Evolutionary conservation across 2,888 invertebrate genomes (phyloP).

Genomic region (Orgyia antiqua): DNA sequence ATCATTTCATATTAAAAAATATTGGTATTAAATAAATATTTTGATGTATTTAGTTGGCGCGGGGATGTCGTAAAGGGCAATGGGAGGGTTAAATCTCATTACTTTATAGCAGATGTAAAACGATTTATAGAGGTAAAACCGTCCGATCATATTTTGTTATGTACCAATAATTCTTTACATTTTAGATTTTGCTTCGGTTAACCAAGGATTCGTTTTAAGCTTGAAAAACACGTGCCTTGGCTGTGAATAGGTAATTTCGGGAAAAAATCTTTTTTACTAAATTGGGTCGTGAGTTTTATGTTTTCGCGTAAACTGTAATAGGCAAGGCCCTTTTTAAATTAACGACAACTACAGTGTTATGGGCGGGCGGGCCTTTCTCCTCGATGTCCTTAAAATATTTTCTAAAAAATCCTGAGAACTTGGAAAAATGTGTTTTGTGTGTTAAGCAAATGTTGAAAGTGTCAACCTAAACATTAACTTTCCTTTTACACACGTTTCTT

Average conservation of each 20-base stretch:
- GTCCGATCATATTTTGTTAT: conserved; percentile 65
- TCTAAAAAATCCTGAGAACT: conserved; percentile 2
- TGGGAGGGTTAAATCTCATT: conserved; percentile 72
- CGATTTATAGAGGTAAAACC: conserved; percentile 64
- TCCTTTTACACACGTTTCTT: too few relatives aligned
- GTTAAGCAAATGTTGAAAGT: not conserved
- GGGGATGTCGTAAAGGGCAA: conserved; percentile 63
- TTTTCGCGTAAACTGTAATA: conserved; percentile 41
- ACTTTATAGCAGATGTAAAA: conserved; percentile 73
- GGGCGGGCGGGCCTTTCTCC: conserved; percentile 8
- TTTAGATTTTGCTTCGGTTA: conserved; percentile 26
- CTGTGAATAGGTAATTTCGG: conserved; percentile 41
- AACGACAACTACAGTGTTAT: conserved; percentile 28
- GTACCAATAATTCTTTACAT: conserved; percentile 62
- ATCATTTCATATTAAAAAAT: too few relatives aligned
- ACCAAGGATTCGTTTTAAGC: conserved; percentile 28
- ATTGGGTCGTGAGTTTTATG: conserved; percentile 44
- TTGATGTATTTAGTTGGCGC: conserved; percentile 54
- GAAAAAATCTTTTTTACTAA: conserved; percentile 41
- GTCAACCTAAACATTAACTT: not conserved
- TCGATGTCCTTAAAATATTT: conserved; percentile 10
- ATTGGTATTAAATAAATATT: conserved; percentile 41
- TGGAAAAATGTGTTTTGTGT: not conserved
- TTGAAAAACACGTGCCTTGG: conserved; percentile 37
- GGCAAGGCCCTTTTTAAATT: conserved; percentile 32